phyloP scores from a whole-genome alignment of 2,113 vertebrate genomes.

The Bubo bubo region DNA sequence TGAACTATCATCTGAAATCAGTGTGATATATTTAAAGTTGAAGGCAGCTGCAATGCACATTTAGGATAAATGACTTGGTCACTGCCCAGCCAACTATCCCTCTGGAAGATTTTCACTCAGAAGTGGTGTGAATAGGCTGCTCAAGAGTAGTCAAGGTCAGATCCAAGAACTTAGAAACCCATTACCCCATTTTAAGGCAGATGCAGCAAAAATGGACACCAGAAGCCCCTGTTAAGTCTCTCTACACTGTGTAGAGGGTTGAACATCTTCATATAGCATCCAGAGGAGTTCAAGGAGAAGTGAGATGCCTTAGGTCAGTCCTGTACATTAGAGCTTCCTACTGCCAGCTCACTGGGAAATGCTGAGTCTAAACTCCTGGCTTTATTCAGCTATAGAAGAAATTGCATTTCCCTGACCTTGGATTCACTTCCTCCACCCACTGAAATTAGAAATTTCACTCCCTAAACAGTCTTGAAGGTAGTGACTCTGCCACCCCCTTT shows the following conservation, averaged over 20 bases:
- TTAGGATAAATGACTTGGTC: neutral
- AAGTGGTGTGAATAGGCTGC: neutral
- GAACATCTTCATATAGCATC: neutral
- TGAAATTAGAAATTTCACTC: neutral
- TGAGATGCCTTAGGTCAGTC: neutral
- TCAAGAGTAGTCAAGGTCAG: neutral
- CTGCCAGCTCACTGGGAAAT: neutral
- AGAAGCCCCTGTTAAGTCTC: neutral
- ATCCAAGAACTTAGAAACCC: neutral
- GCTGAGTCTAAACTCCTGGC: neutral
- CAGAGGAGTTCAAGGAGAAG: neutral
- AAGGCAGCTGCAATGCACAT: neutral
- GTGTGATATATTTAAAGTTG: neutral
- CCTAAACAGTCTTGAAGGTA: neutral
- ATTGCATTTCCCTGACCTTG: neutral
- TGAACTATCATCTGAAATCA: neutral
- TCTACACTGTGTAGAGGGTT: fast-evolving
- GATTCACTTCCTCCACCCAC: neutral
- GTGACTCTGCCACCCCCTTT: neutral
- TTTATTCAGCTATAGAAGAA: neutral
- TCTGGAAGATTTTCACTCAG: neutral
- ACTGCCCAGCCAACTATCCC: neutral
- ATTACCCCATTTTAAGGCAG: neutral
- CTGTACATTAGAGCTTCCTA: neutral
- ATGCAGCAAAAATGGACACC: neutral